Conservation (phyloP, 2,888 invertebrate genomes). For the Apotomis betuletana region DNA sequence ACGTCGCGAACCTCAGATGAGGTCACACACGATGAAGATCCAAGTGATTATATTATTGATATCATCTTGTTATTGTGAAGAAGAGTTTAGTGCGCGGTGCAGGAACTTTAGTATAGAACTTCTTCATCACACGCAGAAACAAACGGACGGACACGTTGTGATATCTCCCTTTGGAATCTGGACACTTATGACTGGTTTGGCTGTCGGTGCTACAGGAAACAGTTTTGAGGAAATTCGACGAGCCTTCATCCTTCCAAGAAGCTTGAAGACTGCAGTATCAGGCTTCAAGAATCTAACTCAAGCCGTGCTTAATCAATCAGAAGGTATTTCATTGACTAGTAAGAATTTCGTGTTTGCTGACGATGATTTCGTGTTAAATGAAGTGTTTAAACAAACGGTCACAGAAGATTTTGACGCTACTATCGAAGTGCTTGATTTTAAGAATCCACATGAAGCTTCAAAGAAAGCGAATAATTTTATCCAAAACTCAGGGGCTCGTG, state of each 20-base stretch:
- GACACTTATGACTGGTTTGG: constrained; percentile 75
- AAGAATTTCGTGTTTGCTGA: constrained; percentile 75
- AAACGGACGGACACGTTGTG: constrained; percentile 71
- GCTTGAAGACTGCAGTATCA: constrained; percentile 54
- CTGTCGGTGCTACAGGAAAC: constrained; percentile 70
- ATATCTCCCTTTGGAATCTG: constrained; percentile 80
- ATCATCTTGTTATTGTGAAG: constrained; percentile 60
- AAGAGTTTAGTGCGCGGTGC: constrained; percentile 70
- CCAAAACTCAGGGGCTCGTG: constrained; percentile 66
- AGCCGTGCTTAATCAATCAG: constrained; percentile 61
- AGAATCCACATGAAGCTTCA: constrained; percentile 64
- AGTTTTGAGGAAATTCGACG: constrained; percentile 64
- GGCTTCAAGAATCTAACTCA: constrained; percentile 65
- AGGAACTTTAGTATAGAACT: constrained; percentile 76
- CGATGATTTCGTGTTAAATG: constrained; percentile 62
- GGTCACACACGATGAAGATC: constrained; percentile 58
- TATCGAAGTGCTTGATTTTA: constrained; percentile 67
- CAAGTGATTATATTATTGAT: constrained; percentile 57
- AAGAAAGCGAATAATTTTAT: constrained; percentile 70
- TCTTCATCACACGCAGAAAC: constrained; percentile 66
- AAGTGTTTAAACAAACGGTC: constrained; percentile 57
- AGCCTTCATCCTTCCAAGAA: constrained; percentile 68
- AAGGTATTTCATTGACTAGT: constrained; percentile 68
- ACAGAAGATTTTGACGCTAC: constrained; percentile 68
- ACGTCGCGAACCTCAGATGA: constrained; percentile 54